These are phyloP conservation scores for Drosophila anceps DNA, from an alignment of 2,888 invertebrate species.

Conservation along the genomic window DNA sequence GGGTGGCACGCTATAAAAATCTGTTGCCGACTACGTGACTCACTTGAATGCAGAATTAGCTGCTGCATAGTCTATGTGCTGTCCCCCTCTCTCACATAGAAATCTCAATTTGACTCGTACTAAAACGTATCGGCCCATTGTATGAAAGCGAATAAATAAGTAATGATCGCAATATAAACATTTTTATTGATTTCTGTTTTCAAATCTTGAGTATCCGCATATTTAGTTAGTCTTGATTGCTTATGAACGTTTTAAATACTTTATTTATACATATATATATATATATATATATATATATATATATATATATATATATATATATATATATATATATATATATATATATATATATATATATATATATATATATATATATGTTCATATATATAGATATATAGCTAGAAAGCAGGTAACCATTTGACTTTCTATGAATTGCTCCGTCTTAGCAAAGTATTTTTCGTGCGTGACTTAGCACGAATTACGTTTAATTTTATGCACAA, in stretches of 20 bases:
- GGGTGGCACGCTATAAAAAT: conserved; percentile 6
- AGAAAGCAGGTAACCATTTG: background rate
- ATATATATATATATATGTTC: background rate
- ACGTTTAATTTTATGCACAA: conserved; percentile 17
- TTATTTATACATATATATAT: background rate
- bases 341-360: background rate
- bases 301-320: background rate
- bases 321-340: background rate
- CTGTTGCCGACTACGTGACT: conserved; percentile 21
- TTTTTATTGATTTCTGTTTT: background rate
- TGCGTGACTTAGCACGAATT: conserved; percentile 16
- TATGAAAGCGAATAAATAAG: background rate
- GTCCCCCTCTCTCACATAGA: background rate
- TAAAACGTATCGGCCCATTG: background rate
- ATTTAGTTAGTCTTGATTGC: background rate
- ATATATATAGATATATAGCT: background rate
- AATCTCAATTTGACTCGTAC: background rate
- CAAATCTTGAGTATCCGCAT: background rate
- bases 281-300: background rate
- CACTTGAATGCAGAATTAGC: conserved; percentile 12
- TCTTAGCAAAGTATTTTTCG: background rate
- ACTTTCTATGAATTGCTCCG: background rate
- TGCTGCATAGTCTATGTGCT: background rate
- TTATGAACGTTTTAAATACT: background rate
- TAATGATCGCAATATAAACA: conserved; percentile 3